These are phyloP conservation scores for Lagodon rhomboides DNA, from an alignment of 2,797 vertebrate species.

Conservation along the genomic window DNA sequence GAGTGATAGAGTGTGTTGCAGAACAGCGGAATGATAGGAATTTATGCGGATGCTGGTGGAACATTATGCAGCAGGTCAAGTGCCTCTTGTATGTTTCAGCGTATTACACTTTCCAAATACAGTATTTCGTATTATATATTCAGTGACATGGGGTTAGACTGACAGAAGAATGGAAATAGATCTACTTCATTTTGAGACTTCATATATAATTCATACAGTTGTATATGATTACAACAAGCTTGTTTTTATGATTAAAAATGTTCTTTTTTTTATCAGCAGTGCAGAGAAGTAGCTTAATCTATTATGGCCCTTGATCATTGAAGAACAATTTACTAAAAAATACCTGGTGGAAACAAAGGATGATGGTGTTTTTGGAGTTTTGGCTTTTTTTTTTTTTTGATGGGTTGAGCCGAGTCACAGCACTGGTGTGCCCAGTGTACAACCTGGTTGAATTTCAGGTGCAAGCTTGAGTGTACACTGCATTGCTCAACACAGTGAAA, in stretches of 20 bases:
- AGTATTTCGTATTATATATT: conserved; percentile 4
- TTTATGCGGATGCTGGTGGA: not conserved
- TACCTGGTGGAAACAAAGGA: too few species aligned
- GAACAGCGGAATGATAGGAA: conserved; percentile 12
- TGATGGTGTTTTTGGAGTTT: too few species aligned
- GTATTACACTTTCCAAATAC: conserved; percentile 1
- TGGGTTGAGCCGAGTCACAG: too few species aligned
- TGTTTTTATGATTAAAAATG: not conserved
- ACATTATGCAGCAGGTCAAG: conserved; percentile 19
- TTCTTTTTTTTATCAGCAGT: not conserved
- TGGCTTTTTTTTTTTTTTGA: too few species aligned
- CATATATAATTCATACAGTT: not conserved
- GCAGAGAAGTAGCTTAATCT: not conserved
- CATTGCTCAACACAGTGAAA: too few species aligned
- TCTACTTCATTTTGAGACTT: not conserved
- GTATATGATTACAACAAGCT: not conserved
- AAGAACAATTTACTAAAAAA: too few species aligned
- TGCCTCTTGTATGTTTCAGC: not conserved
- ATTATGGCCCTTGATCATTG: not conserved
- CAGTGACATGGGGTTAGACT: not conserved
- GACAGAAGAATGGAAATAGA: not conserved
- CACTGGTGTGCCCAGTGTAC: too few species aligned
- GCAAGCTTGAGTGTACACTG: too few species aligned
- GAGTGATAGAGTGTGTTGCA: conserved; percentile 6
- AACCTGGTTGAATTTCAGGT: too few species aligned